These are phyloP conservation scores for Parnassius glacialis DNA, from an alignment of 2,888 invertebrate genomes.

Conservation along the genomic window DNA sequence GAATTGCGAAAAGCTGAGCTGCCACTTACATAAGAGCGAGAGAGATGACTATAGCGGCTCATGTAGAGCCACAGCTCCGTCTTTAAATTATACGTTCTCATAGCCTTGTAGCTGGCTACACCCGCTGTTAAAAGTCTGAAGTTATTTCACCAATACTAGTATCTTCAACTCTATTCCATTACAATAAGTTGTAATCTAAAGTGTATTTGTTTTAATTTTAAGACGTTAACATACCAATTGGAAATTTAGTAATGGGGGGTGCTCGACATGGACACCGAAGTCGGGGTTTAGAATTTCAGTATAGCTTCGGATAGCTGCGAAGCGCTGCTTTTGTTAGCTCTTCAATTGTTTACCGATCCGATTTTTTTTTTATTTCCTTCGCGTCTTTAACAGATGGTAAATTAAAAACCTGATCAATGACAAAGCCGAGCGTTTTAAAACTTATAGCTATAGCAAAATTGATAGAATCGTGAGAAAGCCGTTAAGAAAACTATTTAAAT, in stretches of 20 bases:
- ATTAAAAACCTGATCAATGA: constrained; percentile 38
- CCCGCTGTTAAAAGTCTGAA: constrained; percentile 43
- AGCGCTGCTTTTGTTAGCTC: constrained; percentile 75
- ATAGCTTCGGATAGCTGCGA: constrained; percentile 79
- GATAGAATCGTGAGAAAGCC: constrained; percentile 6
- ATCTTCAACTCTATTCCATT: constrained; percentile 36
- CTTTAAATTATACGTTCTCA: constrained; percentile 81
- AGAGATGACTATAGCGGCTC: constrained; percentile 51
- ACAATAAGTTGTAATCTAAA: constrained; percentile 21
- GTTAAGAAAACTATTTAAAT: constrained; percentile 28
- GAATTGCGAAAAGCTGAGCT: constrained; percentile 59
- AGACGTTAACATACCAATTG: constrained; percentile 42
- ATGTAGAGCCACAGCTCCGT: constrained; percentile 57
- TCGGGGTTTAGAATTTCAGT: constrained; percentile 81
- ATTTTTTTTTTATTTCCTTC: constrained; percentile 61
- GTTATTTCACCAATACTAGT: constrained; percentile 24
- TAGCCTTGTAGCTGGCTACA: constrained; percentile 68
- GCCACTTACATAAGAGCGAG: constrained; percentile 46
- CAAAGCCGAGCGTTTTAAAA: constrained; percentile 27
- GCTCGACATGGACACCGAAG: constrained; percentile 78
- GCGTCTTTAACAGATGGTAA: constrained; percentile 36
- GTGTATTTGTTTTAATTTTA: constrained; percentile 30
- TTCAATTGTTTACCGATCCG: constrained; percentile 71
- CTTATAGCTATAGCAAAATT: background rate
- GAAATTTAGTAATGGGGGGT: constrained; percentile 81